phyloP scores from a whole-genome alignment of 2,797 vertebrate genomes.

The Rousettus madagascariensis region DNA sequence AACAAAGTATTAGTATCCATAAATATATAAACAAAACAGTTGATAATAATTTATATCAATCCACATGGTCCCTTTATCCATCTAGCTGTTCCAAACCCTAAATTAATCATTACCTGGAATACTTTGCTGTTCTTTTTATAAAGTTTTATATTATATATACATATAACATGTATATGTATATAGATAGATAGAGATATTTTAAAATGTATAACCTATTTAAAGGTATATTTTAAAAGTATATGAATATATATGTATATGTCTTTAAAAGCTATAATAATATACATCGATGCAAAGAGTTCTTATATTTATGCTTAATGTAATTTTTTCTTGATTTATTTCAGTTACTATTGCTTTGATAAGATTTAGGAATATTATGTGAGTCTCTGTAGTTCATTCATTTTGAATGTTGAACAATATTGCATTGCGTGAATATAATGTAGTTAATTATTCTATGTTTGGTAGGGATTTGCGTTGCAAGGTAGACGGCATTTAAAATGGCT shows the following conservation, averaged over 20 bases:
- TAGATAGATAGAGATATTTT: not conserved
- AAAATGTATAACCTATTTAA: not conserved
- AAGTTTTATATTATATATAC: not conserved
- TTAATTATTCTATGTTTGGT: not conserved
- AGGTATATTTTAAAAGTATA: not conserved
- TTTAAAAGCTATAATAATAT: not conserved
- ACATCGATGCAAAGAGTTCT: not conserved
- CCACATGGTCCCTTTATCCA: not conserved
- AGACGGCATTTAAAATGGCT: not conserved
- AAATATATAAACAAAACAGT: not conserved
- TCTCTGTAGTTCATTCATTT: not conserved
- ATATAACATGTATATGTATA: not conserved
- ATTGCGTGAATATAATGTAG: not conserved
- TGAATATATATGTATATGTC: not conserved
- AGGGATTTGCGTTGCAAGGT: not conserved
- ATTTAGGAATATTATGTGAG: not conserved
- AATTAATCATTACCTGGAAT: not conserved
- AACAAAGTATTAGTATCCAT: not conserved
- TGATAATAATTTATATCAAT: not conserved
- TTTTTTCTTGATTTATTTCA: not conserved
- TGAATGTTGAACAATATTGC: not conserved
- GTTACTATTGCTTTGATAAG: not conserved
- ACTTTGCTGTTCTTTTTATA: not conserved
- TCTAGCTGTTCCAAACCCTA: not conserved
- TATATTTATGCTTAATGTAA: not conserved